Evolutionary conservation across 2,888 invertebrate genomes (phyloP).

Genomic region (Cerceris rybyensis): DNA sequence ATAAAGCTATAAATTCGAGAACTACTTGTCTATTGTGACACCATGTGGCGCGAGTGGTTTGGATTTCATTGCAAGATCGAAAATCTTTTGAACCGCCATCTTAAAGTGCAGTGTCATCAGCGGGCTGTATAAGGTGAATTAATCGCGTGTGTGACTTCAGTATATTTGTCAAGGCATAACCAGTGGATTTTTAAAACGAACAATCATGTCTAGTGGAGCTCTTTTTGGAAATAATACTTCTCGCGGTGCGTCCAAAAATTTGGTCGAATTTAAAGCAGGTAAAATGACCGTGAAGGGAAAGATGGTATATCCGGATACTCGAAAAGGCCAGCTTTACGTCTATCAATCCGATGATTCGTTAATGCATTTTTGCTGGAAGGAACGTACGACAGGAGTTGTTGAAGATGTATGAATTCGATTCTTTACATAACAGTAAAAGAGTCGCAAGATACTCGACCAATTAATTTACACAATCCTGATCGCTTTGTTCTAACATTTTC

Average conservation of each 20-base stretch:
- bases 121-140: slow-evolving; percentile 32
- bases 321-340: slow-evolving; percentile 97
- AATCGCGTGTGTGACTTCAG: slow-evolving; percentile 44
- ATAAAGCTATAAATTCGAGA: background rate
- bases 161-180: slow-evolving; percentile 33
- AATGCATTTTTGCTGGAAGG: slow-evolving; percentile 99
- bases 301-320: slow-evolving; percentile 96
- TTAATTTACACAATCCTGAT: background rate
- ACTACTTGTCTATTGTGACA: background rate
- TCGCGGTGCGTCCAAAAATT: slow-evolving; percentile 92
- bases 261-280: slow-evolving; percentile 97
- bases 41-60: background rate
- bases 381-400: slow-evolving; percentile 94
- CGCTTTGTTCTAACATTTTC: slow-evolving; percentile 4
- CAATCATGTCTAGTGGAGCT: slow-evolving; percentile 85
- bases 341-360: slow-evolving; percentile 98
- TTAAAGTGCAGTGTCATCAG: slow-evolving; percentile 73
- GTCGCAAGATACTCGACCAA: too few species aligned
- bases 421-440: background rate
- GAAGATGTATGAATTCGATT: slow-evolving; percentile 88
- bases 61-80: slow-evolving; percentile 14
- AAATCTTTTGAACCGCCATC: slow-evolving; percentile 57
- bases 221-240: slow-evolving; percentile 90
- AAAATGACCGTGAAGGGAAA: slow-evolving; percentile 97
- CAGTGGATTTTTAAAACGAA: background rate